phyloP scores from a whole-genome alignment of 1,140 invertebrate species.

The Zaprionus inermis region DNA sequence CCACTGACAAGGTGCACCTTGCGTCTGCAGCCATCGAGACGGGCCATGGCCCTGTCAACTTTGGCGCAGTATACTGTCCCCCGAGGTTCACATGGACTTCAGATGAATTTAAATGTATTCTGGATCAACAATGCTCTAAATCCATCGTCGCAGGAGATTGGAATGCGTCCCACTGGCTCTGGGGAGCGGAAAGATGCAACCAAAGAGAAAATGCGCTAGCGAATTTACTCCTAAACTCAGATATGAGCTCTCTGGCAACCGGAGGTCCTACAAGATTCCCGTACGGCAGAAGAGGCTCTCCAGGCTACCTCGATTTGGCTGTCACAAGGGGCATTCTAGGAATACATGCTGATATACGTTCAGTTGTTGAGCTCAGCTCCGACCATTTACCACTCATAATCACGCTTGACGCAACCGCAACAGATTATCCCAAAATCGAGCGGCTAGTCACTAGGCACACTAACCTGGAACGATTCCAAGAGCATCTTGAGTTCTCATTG shows the following conservation, averaged over 20 bases:
- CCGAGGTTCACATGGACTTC: neutral
- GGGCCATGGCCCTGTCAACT: neutral
- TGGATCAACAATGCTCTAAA: neutral
- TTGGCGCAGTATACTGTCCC: neutral
- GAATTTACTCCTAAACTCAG: neutral
- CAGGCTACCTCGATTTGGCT: too few relatives aligned
- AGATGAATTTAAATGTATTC: neutral
- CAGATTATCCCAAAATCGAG: too few relatives aligned
- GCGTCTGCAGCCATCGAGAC: neutral
- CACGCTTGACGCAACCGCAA: too few relatives aligned
- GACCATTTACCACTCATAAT: too few relatives aligned
- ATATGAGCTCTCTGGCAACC: neutral
- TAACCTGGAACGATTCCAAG: too few relatives aligned
- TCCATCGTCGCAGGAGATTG: neutral
- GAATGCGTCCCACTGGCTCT: neutral
- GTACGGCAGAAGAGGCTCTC: too few relatives aligned
- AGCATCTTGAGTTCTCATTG: too few relatives aligned
- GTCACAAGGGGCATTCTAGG: too few relatives aligned
- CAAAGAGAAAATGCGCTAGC: neutral
- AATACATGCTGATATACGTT: too few relatives aligned
- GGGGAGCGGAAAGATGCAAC: conserved; percentile 5
- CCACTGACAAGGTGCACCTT: neutral
- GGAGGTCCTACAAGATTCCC: too few relatives aligned
- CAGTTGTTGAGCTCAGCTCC: too few relatives aligned
- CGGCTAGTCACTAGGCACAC: too few relatives aligned